Evolutionary conservation across 2,113 vertebrate species (phyloP), one percentile per base, ranked within the genome.

Genomic region (Perca schrenkii): DNA sequence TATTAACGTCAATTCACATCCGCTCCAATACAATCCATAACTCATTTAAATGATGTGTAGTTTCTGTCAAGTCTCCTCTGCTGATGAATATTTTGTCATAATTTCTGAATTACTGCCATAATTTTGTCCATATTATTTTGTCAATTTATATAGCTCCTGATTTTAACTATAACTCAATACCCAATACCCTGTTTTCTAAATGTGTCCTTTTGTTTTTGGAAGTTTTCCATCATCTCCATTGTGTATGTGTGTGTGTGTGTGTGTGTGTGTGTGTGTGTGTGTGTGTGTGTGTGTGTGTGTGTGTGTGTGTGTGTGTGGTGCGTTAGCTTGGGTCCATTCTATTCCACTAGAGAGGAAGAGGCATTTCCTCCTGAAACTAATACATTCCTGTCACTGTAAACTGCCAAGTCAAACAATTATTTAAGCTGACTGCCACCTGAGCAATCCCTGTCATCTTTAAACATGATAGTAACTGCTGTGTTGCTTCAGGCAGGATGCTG

Each of bases 401-500:
- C 80, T 80, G 85, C 75, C 78, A 75, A 85, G 76, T 90, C 67
- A 80, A 87, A 79, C 57, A 68, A 83, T 89, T 85, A 87, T 84
- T 88, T 85, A 86, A 86, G 83, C 76, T 17, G 79, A 82, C 82
- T 89, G 80, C 86, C 84, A 88, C 87, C 86, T 84, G 88, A 90
- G 84, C 76, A 84, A 82, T 79, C 70, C 68, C 66, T 77, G 88
- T 88, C 85, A 91, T 91, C 85, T 90, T 87, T 90, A 87, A 89
- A 93, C 66, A 76, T 86, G 84, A 90, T 84, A 77, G 80, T 66
- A 82, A 52, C 61, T 22, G 86, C 80, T 77, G 62, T 79, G 67
- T 67, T 71, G 84, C 83, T 85, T 54, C 60, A 80, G 82, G 79
- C 75, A 69, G 70, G 57, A 43, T 40, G 53, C 28, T 36, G 74